Percentiles rank a stretch among this genome's conserved stretches.
phyloP scores from a whole-genome alignment of 1,140 invertebrate genomes.

The Drosophila mojavensis region DNA sequence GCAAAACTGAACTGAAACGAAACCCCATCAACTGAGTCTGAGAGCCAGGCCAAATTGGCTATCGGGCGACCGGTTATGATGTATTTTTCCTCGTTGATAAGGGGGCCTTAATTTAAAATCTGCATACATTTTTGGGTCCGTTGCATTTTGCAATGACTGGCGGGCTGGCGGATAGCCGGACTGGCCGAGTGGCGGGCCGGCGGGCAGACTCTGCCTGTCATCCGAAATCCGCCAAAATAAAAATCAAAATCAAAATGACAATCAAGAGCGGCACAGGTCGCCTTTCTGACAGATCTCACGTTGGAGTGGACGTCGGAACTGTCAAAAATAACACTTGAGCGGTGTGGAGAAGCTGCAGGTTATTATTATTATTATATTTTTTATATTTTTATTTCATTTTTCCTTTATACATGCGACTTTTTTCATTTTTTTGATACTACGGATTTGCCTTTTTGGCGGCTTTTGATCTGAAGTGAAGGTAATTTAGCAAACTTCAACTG shows the following conservation, averaged over 20 bases:
- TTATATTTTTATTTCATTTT: constrained; percentile 17
- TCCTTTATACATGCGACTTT: neutral
- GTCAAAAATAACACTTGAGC: constrained; percentile 79
- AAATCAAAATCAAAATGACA: constrained; percentile 66
- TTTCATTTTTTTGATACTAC: constrained; percentile 23
- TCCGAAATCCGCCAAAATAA: constrained; percentile 48
- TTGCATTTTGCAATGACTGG: constrained; percentile 44
- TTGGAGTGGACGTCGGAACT: constrained; percentile 75
- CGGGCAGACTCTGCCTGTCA: constrained; percentile 19
- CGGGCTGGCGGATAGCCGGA: neutral
- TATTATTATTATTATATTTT: constrained; percentile 9
- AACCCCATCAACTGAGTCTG: constrained; percentile 54
- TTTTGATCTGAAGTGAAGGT: constrained; percentile 80
- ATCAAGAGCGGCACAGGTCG: constrained; percentile 71
- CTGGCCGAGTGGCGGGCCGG: neutral
- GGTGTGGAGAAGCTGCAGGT: constrained; percentile 56
- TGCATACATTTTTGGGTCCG: constrained; percentile 77
- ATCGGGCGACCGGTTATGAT: constrained; percentile 68
- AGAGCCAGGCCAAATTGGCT: constrained; percentile 69
- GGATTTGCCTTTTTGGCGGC: constrained; percentile 52
- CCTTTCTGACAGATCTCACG: constrained; percentile 81
- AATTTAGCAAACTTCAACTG: constrained; percentile 66
- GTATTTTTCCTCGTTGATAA: constrained; percentile 67
- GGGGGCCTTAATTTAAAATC: constrained; percentile 78
- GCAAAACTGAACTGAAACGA: constrained; percentile 28